Evolutionary conservation across 2,797 vertebrate genomes (phyloP).

Genomic region (Amazonetta brasiliensis): DNA sequence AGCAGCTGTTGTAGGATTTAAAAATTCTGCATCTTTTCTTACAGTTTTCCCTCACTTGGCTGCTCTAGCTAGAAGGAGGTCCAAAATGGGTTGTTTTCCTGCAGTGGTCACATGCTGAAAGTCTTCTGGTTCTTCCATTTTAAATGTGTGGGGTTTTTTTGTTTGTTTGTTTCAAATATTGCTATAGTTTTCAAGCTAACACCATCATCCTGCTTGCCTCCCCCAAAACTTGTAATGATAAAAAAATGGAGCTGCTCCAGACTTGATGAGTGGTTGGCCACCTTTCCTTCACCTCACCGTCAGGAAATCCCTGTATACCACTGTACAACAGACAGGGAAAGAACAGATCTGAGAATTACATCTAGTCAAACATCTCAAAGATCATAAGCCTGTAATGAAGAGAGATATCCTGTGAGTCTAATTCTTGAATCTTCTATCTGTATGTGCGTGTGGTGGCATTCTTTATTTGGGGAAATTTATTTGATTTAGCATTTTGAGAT

Average conservation of each 20-base stretch:
- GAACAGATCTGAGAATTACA: neutral
- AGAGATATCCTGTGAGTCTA: neutral
- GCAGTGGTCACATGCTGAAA: neutral
- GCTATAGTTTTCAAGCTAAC: neutral
- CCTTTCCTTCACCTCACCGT: neutral
- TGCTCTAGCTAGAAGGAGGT: neutral
- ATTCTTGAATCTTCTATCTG: neutral
- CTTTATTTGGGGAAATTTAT: neutral
- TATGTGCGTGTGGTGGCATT: rapidly evolving
- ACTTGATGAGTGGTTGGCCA: neutral
- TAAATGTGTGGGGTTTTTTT: neutral
- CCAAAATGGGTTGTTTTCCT: neutral
- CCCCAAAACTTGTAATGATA: neutral
- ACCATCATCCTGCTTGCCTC: rapidly evolving
- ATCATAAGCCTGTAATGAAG: neutral
- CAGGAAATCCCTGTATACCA: neutral
- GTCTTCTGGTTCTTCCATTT: neutral
- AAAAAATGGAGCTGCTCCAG: neutral
- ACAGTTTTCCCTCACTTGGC: neutral
- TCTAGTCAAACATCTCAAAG: neutral
- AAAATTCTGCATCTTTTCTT: neutral
- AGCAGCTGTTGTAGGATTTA: neutral
- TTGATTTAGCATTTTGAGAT: neutral
- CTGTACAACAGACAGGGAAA: neutral
- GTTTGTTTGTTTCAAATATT: neutral